Base-by-base conservation (phyloP, 2,888 invertebrate genomes). In the Nemoura dubitans region DNA sequence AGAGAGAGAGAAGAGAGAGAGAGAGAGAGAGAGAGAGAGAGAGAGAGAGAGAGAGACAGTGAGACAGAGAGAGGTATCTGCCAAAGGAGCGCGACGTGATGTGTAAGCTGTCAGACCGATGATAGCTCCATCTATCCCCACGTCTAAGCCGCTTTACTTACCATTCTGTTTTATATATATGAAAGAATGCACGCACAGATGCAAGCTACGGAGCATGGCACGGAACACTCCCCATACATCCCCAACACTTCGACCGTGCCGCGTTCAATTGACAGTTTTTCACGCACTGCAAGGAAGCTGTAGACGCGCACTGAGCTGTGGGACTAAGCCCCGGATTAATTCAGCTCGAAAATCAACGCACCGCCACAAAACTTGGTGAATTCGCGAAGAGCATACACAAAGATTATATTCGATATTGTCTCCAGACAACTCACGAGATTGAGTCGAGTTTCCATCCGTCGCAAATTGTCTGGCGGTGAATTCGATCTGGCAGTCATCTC, bases 91-190 rank as follows among this genome's bases (percentile, higher is more conserved):
- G 6, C 29, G 6, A 30, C 81, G 81, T 81, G 81, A 81, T 81
- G 30, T 81, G 81, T 29, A 81, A 29, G 30, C 81, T 28, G 81
- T 81, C 81, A 30, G 30, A 28, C 25, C 81, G 81, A 81, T 81
- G 81, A 81, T 81, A 81, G 81, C 30, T 81, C 81, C 81, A 81
- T 81, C 81, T 30, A 78, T 29, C 27, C 78, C 21, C 78, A 59
- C 21, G 59, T 59, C 59, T 59, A 59, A 59, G 59, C 59, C 59
- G 59, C 59, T 59, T 59, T 59, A 59, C 59, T 59, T 59, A 59
- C 6, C 59, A 59, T 10, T 59, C 59, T 59, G 59, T 59, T 59
- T 59, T 59, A 10, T 59, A 59, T 59, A 59, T 59, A 59, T 7
- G 59, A 59, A 59, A 7, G 59, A 1, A 59, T 14, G 21, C 59